Evolutionary conservation across 2,888 invertebrate genomes (phyloP).

Genomic region (Caenorhabditis macrosperma): DNA sequence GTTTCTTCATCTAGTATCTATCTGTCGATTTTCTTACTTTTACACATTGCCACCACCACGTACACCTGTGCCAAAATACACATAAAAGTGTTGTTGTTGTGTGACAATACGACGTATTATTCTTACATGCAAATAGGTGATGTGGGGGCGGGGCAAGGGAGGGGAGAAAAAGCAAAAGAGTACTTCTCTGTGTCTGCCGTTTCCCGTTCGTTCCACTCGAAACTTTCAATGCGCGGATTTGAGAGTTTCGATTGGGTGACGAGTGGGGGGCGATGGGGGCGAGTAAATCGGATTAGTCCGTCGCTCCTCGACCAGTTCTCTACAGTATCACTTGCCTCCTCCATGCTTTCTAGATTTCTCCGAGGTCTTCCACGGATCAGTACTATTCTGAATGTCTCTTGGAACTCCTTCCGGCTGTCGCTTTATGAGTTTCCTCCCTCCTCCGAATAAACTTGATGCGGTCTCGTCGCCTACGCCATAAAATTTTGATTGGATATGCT

Average conservation of each 20-base stretch:
- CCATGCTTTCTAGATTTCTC: not conserved
- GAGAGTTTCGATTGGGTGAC: conserved; percentile 10
- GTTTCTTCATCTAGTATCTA: not conserved
- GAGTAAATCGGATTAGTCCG: conserved; percentile 46
- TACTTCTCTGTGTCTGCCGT: not conserved
- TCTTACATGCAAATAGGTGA: conserved; percentile 9
- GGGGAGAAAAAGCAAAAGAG: conserved; percentile 16
- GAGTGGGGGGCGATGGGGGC: conserved; percentile 22
- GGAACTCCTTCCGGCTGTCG: conserved; percentile 8
- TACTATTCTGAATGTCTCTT: not conserved
- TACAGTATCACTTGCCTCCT: conserved; percentile 18
- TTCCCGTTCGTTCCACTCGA: conserved; percentile 22
- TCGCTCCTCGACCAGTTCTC: conserved; percentile 20
- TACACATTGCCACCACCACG: not conserved
- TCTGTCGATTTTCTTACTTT: not conserved
- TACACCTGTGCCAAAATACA: conserved; percentile 4
- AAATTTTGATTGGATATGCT: conserved; percentile 35
- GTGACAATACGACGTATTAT: not conserved
- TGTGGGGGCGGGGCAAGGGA: conserved; percentile 24
- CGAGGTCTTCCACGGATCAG: not conserved
- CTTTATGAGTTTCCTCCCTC: conserved; percentile 25
- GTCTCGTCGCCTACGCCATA: conserved; percentile 34
- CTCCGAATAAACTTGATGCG: conserved; percentile 42
- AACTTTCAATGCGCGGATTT: conserved; percentile 36
- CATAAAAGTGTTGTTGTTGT: conserved; percentile 26